phyloP scores from a whole-genome alignment of 2,888 invertebrate species.

The Dioctria rufipes region DNA sequence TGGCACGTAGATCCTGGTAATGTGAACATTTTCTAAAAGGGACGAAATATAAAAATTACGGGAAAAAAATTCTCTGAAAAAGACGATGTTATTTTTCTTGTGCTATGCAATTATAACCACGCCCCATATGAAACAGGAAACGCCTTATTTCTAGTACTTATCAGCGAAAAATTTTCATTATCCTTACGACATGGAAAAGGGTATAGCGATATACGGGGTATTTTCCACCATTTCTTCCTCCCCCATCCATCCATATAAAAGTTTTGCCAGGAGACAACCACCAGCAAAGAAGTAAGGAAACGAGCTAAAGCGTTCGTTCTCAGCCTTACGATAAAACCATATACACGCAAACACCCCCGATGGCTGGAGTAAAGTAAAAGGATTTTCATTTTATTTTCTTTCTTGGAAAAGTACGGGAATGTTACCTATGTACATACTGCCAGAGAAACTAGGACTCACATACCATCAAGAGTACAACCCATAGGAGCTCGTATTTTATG shows the following conservation, averaged over 20 bases:
- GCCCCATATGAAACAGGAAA: slow-evolving; percentile 52
- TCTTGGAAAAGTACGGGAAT: slow-evolving; percentile 11
- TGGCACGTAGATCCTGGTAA: too few species aligned
- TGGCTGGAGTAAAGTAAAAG: neutral
- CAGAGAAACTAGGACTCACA: slow-evolving; percentile 7
- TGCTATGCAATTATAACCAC: slow-evolving; percentile 49
- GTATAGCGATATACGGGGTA: neutral
- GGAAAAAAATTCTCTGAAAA: neutral
- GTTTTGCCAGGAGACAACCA: slow-evolving; percentile 19
- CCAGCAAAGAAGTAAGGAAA: slow-evolving; percentile 7
- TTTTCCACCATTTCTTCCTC: neutral
- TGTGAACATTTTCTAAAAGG: too few species aligned
- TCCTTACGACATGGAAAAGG: slow-evolving; percentile 29
- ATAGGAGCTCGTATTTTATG: neutral
- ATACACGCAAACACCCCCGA: neutral
- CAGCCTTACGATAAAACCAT: neutral
- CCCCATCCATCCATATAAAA: neutral
- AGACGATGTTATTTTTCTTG: neutral
- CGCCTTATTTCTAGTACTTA: slow-evolving; percentile 56
- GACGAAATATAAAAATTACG: too few species aligned
- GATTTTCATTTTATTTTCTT: slow-evolving; percentile 8
- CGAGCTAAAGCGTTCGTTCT: neutral
- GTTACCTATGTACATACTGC: neutral
- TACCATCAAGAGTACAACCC: neutral
- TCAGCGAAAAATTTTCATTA: slow-evolving; percentile 54